A percentile compares a stretch with the other conserved stretches of the same genome.
phyloP scores from a whole-genome alignment of 2,797 vertebrate species.

The Pseudopleuronectes americanus region DNA sequence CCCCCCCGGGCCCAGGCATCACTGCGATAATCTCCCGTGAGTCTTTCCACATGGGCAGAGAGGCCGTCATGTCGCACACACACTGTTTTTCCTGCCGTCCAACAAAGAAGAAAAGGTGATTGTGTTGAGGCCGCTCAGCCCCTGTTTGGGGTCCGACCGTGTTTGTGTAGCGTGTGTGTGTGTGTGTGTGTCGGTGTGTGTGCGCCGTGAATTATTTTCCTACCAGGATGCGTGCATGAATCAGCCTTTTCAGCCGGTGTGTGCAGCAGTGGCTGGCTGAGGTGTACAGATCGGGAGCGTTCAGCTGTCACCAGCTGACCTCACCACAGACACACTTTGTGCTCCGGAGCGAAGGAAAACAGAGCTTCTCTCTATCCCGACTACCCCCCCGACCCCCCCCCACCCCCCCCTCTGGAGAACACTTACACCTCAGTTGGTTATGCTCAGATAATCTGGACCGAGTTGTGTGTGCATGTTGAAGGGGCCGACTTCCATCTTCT shows the following conservation, averaged over 20 bases:
- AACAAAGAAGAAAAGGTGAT: conserved; percentile 83
- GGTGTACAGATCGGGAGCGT: conserved; percentile 74
- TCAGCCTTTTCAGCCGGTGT: conserved; percentile 78
- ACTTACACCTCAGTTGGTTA: conserved; percentile 78
- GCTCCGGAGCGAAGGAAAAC: conserved; percentile 64
- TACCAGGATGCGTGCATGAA: conserved; percentile 76
- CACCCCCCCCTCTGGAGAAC: conserved; percentile 56
- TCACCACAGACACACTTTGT: conserved; percentile 81
- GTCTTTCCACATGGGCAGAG: conserved; percentile 78
- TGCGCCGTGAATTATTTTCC: conserved; percentile 67
- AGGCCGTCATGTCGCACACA: conserved; percentile 72
- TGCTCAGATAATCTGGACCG: conserved; percentile 68
- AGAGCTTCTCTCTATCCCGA: conserved; percentile 69
- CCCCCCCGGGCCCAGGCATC: conserved; percentile 44
- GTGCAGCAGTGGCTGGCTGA: conserved; percentile 73
- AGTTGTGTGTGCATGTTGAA: conserved; percentile 49
- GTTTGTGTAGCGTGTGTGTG: conserved; percentile 67
- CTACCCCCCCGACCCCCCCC: conserved; percentile 41
- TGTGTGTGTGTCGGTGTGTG: conserved; percentile 20
- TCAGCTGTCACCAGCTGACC: conserved; percentile 83
- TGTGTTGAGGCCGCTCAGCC: conserved; percentile 72
- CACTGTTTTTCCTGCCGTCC: conserved; percentile 77
- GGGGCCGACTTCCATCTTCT: conserved; percentile 53
- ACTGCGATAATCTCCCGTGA: conserved; percentile 78
- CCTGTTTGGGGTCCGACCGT: conserved; percentile 69